Percentiles rank a stretch among this genome's conserved stretches.
phyloP scores from a whole-genome alignment of 2,113 vertebrate species.

The Mus pahari region DNA sequence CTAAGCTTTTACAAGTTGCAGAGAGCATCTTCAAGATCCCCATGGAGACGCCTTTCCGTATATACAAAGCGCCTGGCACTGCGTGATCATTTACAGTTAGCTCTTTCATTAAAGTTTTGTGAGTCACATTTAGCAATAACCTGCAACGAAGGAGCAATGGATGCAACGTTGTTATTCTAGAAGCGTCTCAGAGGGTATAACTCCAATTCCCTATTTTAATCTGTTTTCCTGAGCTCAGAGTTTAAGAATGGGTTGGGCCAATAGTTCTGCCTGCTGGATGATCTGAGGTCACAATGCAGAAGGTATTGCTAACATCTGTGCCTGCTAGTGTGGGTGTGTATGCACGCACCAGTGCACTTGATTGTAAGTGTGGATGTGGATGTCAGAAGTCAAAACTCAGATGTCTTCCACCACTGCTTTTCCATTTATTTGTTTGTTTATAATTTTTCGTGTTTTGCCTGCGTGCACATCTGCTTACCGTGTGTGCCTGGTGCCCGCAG shows the following conservation, averaged over 20 bases:
- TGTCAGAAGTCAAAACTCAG: background rate
- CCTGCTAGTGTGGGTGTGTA: background rate
- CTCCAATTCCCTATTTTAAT: background rate
- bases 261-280: rapidly evolving
- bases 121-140: background rate
- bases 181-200: background rate
- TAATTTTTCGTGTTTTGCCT: background rate
- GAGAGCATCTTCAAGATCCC: background rate
- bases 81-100: background rate
- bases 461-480: background rate
- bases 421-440: background rate
- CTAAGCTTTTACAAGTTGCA: background rate
- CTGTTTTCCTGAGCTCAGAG: background rate
- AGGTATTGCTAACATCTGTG: no score
- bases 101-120: background rate
- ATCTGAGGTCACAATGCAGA: rapidly evolving
- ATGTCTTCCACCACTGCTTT: background rate
- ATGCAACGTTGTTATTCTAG: background rate
- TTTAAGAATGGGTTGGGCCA: background rate
- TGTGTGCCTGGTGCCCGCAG: background rate
- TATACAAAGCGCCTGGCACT: background rate
- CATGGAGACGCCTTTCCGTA: background rate
- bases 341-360: background rate
- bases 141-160: background rate
- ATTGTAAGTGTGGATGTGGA: background rate